phyloP scores from a whole-genome alignment of 2,888 invertebrate genomes.

The Caenorhabditis sinica region DNA sequence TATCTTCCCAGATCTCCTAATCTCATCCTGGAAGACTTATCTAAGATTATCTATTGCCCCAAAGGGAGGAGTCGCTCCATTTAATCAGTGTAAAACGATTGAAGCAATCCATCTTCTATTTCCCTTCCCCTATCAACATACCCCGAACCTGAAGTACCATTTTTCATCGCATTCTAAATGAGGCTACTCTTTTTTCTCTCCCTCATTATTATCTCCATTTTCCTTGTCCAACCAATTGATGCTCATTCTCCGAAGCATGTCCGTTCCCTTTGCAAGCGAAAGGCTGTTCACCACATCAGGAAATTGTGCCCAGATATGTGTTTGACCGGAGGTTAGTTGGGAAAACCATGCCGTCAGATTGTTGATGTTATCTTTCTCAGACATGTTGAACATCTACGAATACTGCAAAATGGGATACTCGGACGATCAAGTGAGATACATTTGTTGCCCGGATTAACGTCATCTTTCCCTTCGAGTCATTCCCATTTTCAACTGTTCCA shows the following conservation, averaged over 20 bases:
- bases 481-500: neutral
- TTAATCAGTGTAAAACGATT: conserved; percentile 16
- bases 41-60: neutral
- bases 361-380: neutral
- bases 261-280: conserved; percentile 9
- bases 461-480: neutral
- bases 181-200: neutral
- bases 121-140: neutral
- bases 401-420: conserved; percentile 31
- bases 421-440: conserved; percentile 24
- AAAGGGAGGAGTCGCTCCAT: neutral
- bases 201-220: neutral
- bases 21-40: neutral
- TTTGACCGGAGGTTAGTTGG: conserved; percentile 12
- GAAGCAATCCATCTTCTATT: neutral
- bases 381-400: conserved; percentile 1
- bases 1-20: neutral
- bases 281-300: conserved; percentile 24
- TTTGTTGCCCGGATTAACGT: conserved; percentile 11
- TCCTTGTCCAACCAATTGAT: neutral
- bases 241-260: conserved; percentile 27
- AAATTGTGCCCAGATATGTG: conserved; percentile 23
- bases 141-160: neutral
- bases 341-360: neutral
- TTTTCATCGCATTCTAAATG: neutral